These are phyloP conservation scores for Himantopus leucocephalus DNA, from an alignment of 2,113 vertebrate genomes.

Conservation along the genomic window DNA sequence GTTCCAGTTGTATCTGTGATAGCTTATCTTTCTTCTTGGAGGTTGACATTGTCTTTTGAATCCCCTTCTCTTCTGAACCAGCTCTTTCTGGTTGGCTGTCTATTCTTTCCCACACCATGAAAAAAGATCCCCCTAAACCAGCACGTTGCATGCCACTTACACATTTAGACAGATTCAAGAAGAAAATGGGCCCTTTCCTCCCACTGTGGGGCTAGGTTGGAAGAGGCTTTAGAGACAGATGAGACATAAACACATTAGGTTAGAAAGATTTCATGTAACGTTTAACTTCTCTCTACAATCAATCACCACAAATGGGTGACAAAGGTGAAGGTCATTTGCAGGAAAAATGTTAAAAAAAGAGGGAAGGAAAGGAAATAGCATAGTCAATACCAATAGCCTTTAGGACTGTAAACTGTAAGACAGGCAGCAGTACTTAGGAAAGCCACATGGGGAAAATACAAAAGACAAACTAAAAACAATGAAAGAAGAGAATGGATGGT, in stretches of 20 bases:
- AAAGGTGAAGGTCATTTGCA: not conserved
- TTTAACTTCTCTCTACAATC: conserved; percentile 3
- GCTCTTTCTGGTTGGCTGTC: not conserved
- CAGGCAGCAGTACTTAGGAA: not conserved
- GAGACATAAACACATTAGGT: not conserved
- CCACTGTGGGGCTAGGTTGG: not conserved
- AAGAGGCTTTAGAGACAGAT: conserved; percentile 5
- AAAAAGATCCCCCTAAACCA: not conserved
- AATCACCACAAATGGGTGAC: not conserved
- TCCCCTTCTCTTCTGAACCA: not conserved
- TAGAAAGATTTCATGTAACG: not conserved
- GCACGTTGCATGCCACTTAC: not conserved
- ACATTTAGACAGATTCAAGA: conserved; percentile 1
- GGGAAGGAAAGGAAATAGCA: not conserved
- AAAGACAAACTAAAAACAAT: not conserved
- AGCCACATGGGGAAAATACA: not conserved
- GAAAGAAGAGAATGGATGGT: conserved; percentile 3
- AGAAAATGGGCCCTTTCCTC: not conserved
- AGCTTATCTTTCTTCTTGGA: not conserved
- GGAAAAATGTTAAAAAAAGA: not conserved
- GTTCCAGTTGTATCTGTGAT: not conserved
- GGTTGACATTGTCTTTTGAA: not conserved
- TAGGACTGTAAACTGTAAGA: not conserved
- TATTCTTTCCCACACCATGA: not conserved
- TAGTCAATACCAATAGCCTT: not conserved